phyloP scores from a whole-genome alignment of 2,113 vertebrate species.

The Edolisoma coerulescens region DNA sequence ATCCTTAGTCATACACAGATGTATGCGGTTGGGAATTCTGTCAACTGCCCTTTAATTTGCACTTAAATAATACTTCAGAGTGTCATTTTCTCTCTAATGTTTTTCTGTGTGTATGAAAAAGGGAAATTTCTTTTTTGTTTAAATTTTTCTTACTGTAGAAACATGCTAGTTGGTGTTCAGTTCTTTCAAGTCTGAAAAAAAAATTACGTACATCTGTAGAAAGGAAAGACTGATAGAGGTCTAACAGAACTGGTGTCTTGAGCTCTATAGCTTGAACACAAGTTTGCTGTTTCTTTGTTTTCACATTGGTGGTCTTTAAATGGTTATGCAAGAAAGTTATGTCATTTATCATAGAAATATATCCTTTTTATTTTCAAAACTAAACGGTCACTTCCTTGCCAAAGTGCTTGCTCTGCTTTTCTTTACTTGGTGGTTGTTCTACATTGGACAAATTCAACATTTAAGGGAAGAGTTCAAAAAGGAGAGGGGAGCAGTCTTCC shows the following conservation, averaged over 20 bases:
- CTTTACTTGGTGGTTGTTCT: not conserved
- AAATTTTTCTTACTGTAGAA: not conserved
- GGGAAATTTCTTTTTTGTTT: not conserved
- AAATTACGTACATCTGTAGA: not conserved
- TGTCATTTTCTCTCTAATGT: conserved; percentile 8
- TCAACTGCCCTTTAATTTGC: conserved; percentile 40
- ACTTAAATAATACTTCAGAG: conserved; percentile 35
- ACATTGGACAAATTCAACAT: not conserved
- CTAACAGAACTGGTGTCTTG: not conserved
- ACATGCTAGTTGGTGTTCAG: not conserved
- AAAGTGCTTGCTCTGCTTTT: not conserved
- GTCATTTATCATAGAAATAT: not conserved
- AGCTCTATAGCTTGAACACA: not conserved
- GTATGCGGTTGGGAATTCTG: conserved; percentile 34
- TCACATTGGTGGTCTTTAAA: not conserved
- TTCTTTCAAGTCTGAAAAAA: not conserved
- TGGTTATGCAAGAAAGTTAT: not conserved
- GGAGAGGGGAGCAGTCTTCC: not conserved
- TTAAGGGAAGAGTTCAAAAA: not conserved
- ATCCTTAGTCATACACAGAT: conserved; percentile 36
- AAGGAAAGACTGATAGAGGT: not conserved
- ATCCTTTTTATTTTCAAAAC: not conserved
- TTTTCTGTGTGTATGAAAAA: not conserved
- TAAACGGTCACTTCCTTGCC: not conserved
- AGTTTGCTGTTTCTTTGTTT: not conserved